A percentile compares a stretch with the other conserved stretches of the same genome.
Conservation (phyloP, 2,113 vertebrate genomes). For the Nyctibius bracteatus region DNA sequence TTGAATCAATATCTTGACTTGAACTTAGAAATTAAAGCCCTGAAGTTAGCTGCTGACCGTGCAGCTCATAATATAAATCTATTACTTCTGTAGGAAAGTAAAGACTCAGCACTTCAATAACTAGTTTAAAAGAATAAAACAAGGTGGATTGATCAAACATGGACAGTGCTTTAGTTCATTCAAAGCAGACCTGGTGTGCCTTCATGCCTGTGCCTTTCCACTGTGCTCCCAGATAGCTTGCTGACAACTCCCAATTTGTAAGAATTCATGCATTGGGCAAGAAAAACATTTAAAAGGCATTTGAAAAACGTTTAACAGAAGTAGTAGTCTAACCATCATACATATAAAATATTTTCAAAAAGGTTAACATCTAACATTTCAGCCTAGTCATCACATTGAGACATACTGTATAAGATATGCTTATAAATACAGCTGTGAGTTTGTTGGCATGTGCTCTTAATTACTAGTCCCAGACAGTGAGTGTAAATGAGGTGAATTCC, state of each 20-base stretch:
- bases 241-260: background rate
- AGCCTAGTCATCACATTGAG: background rate
- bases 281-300: background rate
- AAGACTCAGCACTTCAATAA: slow-evolving; percentile 46
- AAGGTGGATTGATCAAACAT: background rate
- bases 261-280: background rate
- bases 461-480: background rate
- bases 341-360: background rate
- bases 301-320: background rate
- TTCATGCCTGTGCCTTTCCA: background rate
- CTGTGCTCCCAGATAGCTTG: background rate
- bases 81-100: slow-evolving; percentile 5
- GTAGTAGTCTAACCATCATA: background rate
- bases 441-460: background rate
- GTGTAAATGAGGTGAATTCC: background rate
- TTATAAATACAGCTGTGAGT: background rate
- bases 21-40: slow-evolving; percentile 43
- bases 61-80: slow-evolving; percentile 54
- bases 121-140: slow-evolving; percentile 17
- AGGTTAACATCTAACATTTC: background rate
- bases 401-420: too few species aligned
- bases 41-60: slow-evolving; percentile 17
- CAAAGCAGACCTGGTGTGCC: background rate
- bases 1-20: slow-evolving; percentile 34
- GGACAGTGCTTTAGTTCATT: background rate